A percentile compares a stretch with the other conserved stretches of the same genome.
Evolutionary conservation across 2,888 invertebrate species (phyloP).

Genomic region (Linnaemya vulpina): DNA sequence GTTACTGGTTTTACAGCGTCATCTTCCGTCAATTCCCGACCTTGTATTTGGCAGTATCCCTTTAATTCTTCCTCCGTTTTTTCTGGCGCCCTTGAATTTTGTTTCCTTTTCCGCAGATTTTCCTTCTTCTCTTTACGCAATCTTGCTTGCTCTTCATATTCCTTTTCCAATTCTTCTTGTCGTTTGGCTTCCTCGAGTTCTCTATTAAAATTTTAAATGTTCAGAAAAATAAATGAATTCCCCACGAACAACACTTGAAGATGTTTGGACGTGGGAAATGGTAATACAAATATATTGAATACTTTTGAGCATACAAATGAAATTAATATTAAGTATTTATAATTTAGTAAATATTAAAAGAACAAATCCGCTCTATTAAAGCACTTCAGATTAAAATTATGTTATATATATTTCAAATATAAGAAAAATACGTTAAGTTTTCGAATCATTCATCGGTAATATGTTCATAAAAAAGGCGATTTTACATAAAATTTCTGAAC

Average conservation of each 20-base stretch:
- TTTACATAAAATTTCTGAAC: no score
- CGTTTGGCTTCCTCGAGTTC: slow-evolving; percentile 83
- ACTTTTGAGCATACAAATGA: no score
- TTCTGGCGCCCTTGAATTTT: slow-evolving; percentile 86
- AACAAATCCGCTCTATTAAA: no score
- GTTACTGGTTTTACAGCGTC: slow-evolving; percentile 80
- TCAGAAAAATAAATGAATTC: neutral
- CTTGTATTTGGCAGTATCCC: slow-evolving; percentile 84
- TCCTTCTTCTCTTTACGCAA: slow-evolving; percentile 83
- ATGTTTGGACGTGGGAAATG: no score
- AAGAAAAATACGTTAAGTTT: no score
- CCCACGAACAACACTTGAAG: neutral
- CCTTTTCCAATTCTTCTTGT: slow-evolving; percentile 82
- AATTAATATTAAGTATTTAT: no score
- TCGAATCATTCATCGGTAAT: no score
- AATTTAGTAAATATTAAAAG: no score
- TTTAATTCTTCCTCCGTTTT: slow-evolving; percentile 83
- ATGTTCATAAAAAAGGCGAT: no score
- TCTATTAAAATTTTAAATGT: slow-evolving; percentile 71
- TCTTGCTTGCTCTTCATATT: slow-evolving; percentile 82
- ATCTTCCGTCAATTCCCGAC: slow-evolving; percentile 79
- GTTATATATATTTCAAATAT: no score
- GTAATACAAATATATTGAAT: no score
- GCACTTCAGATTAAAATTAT: no score
- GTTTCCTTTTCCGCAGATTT: slow-evolving; percentile 84